phyloP scores from a whole-genome alignment of 1,140 invertebrate genomes.

The Ceratitis capitata region DNA sequence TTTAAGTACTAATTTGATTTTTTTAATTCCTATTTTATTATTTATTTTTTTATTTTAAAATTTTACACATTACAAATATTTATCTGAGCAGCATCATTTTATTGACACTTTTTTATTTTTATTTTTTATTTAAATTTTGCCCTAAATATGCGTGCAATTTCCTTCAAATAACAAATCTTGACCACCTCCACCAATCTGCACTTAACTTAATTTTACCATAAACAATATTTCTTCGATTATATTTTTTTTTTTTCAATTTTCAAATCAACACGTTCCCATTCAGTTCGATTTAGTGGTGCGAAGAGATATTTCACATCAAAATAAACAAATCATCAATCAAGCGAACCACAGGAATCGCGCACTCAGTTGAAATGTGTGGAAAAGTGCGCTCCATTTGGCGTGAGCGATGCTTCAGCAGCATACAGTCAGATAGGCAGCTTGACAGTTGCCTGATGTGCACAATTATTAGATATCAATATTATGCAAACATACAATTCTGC shows the following conservation, averaged over 20 bases:
- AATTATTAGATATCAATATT: slow-evolving; percentile 32
- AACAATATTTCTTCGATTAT: background rate
- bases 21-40: too few species aligned
- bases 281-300: slow-evolving; percentile 47
- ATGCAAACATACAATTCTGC: background rate
- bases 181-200: slow-evolving; percentile 8
- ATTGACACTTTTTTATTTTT: background rate
- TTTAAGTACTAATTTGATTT: too few species aligned
- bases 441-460: slow-evolving; percentile 14
- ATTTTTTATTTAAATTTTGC: background rate
- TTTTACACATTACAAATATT: too few species aligned
- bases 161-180: background rate
- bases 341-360: slow-evolving; percentile 52
- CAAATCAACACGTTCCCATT: slow-evolving; percentile 13
- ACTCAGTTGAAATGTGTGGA: slow-evolving; percentile 26
- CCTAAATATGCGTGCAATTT: background rate
- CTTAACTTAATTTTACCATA: background rate
- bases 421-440: background rate
- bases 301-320: slow-evolving; percentile 59
- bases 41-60: too few species aligned
- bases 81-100: too few species aligned
- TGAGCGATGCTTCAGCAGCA: background rate
- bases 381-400: slow-evolving; percentile 11
- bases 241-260: background rate
- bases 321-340: slow-evolving; percentile 65